Evolutionary conservation across 2,797 vertebrate genomes (phyloP).

Genomic region (Momotus momota): DNA sequence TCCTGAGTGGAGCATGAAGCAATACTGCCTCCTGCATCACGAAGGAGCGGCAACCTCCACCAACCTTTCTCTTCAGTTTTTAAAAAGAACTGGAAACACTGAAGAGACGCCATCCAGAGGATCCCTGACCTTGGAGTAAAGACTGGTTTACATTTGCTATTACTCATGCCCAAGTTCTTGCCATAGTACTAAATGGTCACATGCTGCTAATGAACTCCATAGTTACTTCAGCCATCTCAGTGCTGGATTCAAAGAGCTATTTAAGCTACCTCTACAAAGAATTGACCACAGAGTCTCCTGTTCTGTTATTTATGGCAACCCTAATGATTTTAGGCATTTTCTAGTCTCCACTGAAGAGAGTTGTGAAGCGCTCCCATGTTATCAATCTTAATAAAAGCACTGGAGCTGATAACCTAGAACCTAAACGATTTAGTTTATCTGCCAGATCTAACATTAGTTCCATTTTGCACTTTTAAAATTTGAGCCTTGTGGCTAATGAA

Average conservation of each 20-base stretch:
- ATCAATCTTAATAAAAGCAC: slow-evolving; percentile 51
- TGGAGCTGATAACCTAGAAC: slow-evolving; percentile 19
- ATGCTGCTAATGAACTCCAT: not conserved
- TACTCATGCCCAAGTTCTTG: not conserved
- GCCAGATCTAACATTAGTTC: not conserved
- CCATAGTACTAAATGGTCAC: not conserved
- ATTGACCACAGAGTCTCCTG: not conserved
- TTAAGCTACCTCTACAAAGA: slow-evolving; percentile 1
- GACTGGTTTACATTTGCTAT: not conserved
- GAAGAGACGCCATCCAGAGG: not conserved
- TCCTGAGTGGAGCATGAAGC: not conserved
- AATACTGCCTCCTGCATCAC: fast-evolving
- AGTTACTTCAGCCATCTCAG: not conserved
- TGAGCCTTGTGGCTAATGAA: not conserved
- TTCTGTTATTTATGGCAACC: not conserved
- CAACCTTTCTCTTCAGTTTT: not conserved
- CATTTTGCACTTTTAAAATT: not conserved
- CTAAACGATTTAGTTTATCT: not conserved
- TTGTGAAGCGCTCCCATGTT: not conserved
- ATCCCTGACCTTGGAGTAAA: not conserved
- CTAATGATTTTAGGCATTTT: slow-evolving; percentile 6
- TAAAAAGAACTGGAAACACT: not conserved
- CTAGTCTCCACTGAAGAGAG: not conserved
- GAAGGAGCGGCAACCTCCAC: not conserved
- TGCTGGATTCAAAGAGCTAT: not conserved